Evolutionary conservation across 2,797 vertebrate species (phyloP), one percentile per base, ranked within the genome.

Genomic region (Gorsachius magnificus): DNA sequence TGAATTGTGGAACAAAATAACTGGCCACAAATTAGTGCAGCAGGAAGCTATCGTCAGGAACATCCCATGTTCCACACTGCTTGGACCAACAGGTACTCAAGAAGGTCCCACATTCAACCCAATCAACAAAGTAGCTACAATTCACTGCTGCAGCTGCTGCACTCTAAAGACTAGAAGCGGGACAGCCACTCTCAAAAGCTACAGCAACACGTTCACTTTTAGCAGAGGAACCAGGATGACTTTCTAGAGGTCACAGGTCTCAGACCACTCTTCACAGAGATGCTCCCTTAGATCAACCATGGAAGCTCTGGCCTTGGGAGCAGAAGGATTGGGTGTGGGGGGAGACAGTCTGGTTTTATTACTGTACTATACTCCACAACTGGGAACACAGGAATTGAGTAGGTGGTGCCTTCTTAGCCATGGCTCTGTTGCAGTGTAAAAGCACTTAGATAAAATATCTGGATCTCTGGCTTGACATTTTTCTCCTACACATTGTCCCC

Each of bases 401-500:
- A 89, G 86, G 75, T 83, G 87, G 72, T 10, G 87, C 69, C 78
- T 58, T 20, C 84, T 87, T 6, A 86, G 76, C 76, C 46, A 19
- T 0, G 18, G 58, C 61, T 85, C 56, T 77, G 75, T 65, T 93
- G 61, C 86, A 93, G 92, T 1, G 9, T 45, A 92, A 76, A 91
- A 87, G 43, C 58, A 83, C 89, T 96, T 90, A 92, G 69, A 83
- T 25, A 72, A 81, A 96, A 35, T 7, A 89, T 33, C 76, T 66
- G 58, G 26, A 83, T 87, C 92, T 72, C 43, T 46, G 61, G 51
- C 66, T 91, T 60, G 90, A 3, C 81, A 63, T 28, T 56, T 38
- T 91, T 96, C 95, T 96, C 94, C 93, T 92, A 95, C 96, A 94
- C 94, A 31, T 71, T 87, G 65, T 89, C 82, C 90, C 69, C 83